Base-by-base conservation (phyloP, 2,113 vertebrate genomes). In the Lepus americanus region DNA sequence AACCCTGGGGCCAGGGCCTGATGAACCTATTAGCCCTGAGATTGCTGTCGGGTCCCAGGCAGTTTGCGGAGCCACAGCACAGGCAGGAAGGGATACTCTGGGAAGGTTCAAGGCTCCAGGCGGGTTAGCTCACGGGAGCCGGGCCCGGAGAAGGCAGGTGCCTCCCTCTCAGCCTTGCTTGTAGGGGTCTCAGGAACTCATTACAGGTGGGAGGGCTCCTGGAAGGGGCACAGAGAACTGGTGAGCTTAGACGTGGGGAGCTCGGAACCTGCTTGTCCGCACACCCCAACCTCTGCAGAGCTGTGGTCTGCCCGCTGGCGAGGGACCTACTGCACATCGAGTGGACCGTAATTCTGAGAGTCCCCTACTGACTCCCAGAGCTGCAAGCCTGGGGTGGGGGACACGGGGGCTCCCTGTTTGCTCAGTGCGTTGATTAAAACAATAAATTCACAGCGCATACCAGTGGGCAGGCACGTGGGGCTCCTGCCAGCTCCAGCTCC, bases 361-460 rank as follows among this genome's bases (percentile, higher is more conserved):
- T 49, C 31, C 39, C 29, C 7, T 63, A 5, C 9, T 63, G 85
- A 80, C 11, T 85, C 51, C 22, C 69, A 27, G n/a, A 59, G 79
- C 22, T 78, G 72, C 69, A n/a, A 51, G 3, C 1, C 44, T 20
- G 63, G n/a, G 44, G 44, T 17, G 25, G 76, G 82, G 44, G 83
- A n/a, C 14, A 8, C 6, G 0, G 0, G 79, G 36, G 19, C 51
- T 51, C 53, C 72, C 44, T 33, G 20, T 39, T 89, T 69, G 82
- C 80, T 86, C 16, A 67, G 80, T 31, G 39, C 29, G 92, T 92
- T 95, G 87, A 93, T 92, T 93, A 94, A 89, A 95, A 83, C 39
- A 79, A 77, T 78, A 76, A 74, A 94, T 96, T 44, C 84, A 29
- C 20, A 0, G 7, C 16, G 16, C 67, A 61, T 69, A 53, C 51